Base-by-base conservation (phyloP, 2,113 vertebrate genomes). In the Vidua chalybeata region DNA sequence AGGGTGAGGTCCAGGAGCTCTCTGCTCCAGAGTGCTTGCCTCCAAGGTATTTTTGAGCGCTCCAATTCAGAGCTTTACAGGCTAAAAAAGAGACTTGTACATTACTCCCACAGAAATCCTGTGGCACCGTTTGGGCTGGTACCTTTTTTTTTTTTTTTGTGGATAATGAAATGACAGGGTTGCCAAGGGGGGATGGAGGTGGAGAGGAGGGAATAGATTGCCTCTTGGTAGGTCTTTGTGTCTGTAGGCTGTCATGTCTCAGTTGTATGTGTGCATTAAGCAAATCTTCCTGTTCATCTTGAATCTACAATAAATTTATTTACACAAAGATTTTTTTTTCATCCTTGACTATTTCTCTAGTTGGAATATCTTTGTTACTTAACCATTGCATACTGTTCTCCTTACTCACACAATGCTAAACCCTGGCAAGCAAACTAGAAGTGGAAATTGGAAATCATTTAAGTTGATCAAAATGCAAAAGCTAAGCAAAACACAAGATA, bases 81-180 rank as follows among this genome's bases (percentile, higher is more conserved):
- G 46, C 79, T 72, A 0, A 68, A 82, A 51, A 87, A 33, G 48
- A 72, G 66, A 24, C 19, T 66, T 51, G 17, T 75, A 23, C 45
- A 11, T 84, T 93, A 75, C 74, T 92, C 78, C 62, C 75, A 79
- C 75, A 79, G 80, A 85, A 90, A 52, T 90, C 71, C 62, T 71
- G 66, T 3, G 0, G 78, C 6, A 43, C 73, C 68, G 33, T 85
- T 94, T 82, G 52, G 15, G 45, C 45, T 84, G 3, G 15, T 83
- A 11, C 9, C 6, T 83, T 37, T 8, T 15, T 54, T 79, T 15
- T 54, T 79, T 55, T 66, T 51, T 19, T 16, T 39, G 28, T 66
- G 46, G 59, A 13, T 89, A 80, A 37, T 58, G 35, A 84, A 91
- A 54, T 78, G 35, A 59, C 48, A 56, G 75, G 11, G 17, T 75